phyloP scores from a whole-genome alignment of 1,140 invertebrate species.

The Drosophila mojavensis region DNA sequence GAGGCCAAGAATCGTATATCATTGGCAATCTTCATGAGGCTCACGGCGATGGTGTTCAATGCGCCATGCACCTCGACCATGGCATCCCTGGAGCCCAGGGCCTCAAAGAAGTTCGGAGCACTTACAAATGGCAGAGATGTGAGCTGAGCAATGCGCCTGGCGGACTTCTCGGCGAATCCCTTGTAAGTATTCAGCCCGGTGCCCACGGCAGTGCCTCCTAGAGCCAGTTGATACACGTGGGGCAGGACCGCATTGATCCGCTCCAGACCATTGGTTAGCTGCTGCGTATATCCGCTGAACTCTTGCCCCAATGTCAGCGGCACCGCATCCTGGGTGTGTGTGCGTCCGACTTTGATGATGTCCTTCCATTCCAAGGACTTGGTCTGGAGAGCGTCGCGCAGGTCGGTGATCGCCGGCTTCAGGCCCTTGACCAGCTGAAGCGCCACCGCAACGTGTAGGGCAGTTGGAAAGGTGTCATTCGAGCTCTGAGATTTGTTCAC shows the following conservation, averaged over 20 bases:
- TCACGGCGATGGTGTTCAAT: conserved; percentile 95
- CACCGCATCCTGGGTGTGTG: conserved; percentile 95
- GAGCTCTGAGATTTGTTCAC: conserved; percentile 99
- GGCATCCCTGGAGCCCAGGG: conserved; percentile 96
- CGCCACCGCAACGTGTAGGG: conserved; percentile 99
- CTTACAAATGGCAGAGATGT: conserved; percentile 94
- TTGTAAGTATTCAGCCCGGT: conserved; percentile 95
- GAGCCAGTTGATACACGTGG: conserved; percentile 93
- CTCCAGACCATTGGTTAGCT: conserved; percentile 94
- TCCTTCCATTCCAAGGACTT: conserved; percentile 94
- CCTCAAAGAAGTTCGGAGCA: conserved; percentile 99
- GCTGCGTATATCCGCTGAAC: conserved; percentile 96
- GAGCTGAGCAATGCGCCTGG: conserved; percentile 90
- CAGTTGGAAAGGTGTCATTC: conserved; percentile 99
- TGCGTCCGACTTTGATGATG: conserved; percentile 97
- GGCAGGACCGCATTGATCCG: conserved; percentile 94
- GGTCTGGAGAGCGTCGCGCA: conserved; percentile 89
- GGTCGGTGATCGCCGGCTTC: conserved; percentile 90
- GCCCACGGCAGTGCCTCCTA: conserved; percentile 98
- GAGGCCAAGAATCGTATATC: conserved; percentile 97
- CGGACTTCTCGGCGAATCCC: conserved; percentile 95
- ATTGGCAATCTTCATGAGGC: conserved; percentile 99
- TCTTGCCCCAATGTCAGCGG: conserved; percentile 99
- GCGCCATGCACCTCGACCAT: conserved; percentile 98
- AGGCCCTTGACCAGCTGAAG: conserved; percentile 93